Base-by-base conservation (phyloP, 2,888 invertebrate genomes). In the Lasioglossum calceatum region DNA sequence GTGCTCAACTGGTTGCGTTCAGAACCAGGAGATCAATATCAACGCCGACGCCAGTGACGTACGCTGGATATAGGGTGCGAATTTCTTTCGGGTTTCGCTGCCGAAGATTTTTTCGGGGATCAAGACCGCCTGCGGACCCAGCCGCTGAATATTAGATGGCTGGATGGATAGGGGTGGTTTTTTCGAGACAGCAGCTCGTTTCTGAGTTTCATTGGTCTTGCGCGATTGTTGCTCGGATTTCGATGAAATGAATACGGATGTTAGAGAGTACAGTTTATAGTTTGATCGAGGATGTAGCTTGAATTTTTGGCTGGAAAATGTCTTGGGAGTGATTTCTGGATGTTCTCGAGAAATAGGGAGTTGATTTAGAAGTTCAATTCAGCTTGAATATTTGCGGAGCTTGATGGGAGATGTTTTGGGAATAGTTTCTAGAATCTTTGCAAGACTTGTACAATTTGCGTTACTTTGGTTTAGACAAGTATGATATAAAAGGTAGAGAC, bases 41-140 rank as follows among this genome's bases (percentile, higher is more conserved):
- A 87, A 67, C 74, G 77, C 39, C 70, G 67, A 67, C 67, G 79
- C 79, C 90, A 90, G 89, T 89, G 88, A 90, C 90, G 90, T 90
- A 90, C 72, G 23, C 61, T 14, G 67, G 32, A 14, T 67, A 32
- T 4, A 39, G 74, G 82, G 74, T 70, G 70, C 39, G 70, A 70
- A 39, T 50, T 73, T 50, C 64, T 82, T 82, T 82, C 58, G 32
- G 74, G 73, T 73, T 47, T 10, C 27, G 12, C 23, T 19, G 39
- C 32, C 23, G 12, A 36, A 54, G 70, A 70, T n/a, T 70, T 50
- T 70, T 70, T 70, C 36, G n/a, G 70, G 23, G 36, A 39, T 70
- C 36, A 23, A 42, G 42, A 64, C 64, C 64, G 64, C 64, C 64
- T 64, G 64, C 32, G 16, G 64, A 64, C 32, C 32, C 16, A 14